A percentile compares a stretch with the other conserved stretches of the same genome.
These are phyloP conservation scores for Brachypodius melanocephalos DNA, from an alignment of 2,113 vertebrate genomes.

Conservation along the genomic window DNA sequence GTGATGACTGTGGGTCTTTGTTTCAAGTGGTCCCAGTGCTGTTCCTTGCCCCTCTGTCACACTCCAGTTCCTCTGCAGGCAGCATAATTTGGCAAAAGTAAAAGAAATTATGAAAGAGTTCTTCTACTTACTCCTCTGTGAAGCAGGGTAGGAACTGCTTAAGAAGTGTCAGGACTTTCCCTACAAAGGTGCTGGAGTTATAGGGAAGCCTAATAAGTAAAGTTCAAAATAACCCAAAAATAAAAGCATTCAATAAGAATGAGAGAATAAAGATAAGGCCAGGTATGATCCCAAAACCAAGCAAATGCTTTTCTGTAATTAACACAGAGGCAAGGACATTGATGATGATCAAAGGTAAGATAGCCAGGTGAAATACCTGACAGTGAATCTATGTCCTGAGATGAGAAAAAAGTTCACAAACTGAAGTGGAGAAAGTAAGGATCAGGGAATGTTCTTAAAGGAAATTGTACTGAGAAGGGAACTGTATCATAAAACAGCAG, in stretches of 20 bases:
- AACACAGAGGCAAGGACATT: neutral
- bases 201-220: neutral
- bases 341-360: neutral
- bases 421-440: neutral
- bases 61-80: neutral
- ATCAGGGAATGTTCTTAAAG: neutral
- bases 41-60: neutral
- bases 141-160: neutral
- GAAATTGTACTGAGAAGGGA: neutral
- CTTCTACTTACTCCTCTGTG: neutral
- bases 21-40: neutral
- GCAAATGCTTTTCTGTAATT: neutral
- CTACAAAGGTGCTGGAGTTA: neutral
- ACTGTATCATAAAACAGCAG: neutral
- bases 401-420: neutral
- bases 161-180: neutral
- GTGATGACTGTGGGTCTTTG: neutral
- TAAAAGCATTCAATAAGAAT: neutral
- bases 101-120: neutral
- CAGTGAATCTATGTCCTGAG: neutral
- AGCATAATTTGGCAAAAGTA: neutral
- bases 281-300: neutral
- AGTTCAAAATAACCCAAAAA: neutral
- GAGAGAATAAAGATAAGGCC: neutral
- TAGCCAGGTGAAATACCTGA: fast-evolving